These are phyloP conservation scores for Dichetophora obliterata DNA, from an alignment of 2,888 invertebrate species.

Conservation along the genomic window DNA sequence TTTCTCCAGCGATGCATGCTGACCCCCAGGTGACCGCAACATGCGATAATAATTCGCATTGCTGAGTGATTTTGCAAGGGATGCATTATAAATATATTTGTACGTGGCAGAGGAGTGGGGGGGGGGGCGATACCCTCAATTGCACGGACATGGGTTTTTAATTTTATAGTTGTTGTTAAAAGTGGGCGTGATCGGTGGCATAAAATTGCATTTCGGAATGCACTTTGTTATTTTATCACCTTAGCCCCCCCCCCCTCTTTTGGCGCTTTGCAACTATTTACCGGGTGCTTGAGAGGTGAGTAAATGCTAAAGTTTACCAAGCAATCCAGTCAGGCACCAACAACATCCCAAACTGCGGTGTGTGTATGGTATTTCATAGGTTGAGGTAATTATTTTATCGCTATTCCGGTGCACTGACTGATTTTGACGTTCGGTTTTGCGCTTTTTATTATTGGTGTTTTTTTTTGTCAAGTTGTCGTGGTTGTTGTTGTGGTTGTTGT, in stretches of 20 bases:
- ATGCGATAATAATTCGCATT: conserved; percentile 43
- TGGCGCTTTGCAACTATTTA: background rate
- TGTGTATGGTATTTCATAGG: background rate
- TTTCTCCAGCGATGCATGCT: background rate
- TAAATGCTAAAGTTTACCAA: too few species aligned
- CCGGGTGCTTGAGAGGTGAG: too few species aligned
- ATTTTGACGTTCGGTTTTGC: conserved; percentile 30
- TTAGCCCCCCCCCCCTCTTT: too few species aligned
- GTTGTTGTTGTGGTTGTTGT: background rate
- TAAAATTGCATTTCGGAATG: conserved; percentile 40
- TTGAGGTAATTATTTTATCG: conserved; percentile 44
- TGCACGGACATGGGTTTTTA: conserved; percentile 10
- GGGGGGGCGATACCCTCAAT: background rate
- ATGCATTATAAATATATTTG: conserved; percentile 39
- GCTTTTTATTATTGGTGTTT: conserved; percentile 12
- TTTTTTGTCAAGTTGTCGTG: background rate
- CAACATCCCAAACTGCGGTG: too few species aligned
- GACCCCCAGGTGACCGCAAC: conserved; percentile 26
- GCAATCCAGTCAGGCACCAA: too few species aligned
- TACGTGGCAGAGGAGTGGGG: background rate
- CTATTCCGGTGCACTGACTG: conserved; percentile 37
- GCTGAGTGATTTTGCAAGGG: conserved; percentile 44
- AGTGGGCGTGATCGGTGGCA: conserved; percentile 38
- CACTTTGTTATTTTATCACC: conserved; percentile 27
- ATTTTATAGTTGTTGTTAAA: conserved; percentile 17